A percentile compares a stretch with the other conserved stretches of the same genome.
These are phyloP conservation scores for Lissocephala sabroskyi DNA, from an alignment of 2,888 invertebrate genomes.

Conservation along the genomic window DNA sequence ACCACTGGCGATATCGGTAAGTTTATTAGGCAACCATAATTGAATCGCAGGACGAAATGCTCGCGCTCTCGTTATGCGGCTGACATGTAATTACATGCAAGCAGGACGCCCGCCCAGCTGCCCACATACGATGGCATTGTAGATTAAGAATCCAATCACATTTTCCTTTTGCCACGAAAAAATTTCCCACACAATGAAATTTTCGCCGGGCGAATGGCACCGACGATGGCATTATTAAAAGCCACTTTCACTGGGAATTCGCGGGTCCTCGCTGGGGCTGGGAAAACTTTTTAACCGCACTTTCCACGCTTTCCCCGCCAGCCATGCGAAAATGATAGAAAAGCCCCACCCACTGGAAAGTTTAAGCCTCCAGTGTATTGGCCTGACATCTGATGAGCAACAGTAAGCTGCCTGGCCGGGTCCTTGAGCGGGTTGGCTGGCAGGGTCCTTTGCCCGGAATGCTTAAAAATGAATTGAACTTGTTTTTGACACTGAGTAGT, in stretches of 20 bases:
- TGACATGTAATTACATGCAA: constrained; percentile 56
- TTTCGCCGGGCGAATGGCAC: not conserved
- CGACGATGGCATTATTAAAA: constrained; percentile 25
- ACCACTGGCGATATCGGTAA: constrained; percentile 78
- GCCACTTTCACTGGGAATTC: constrained; percentile 6
- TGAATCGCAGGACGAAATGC: constrained; percentile 19
- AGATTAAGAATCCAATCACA: no score
- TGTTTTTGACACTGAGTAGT: constrained; percentile 41
- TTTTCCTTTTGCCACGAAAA: no score
- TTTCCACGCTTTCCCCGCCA: constrained; percentile 24
- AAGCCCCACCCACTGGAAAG: constrained; percentile 26
- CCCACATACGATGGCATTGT: no score
- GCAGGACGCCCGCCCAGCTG: no score
- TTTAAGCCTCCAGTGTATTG: constrained; percentile 58
- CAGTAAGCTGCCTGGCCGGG: constrained; percentile 25
- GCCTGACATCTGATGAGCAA: constrained; percentile 63
- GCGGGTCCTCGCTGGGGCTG: constrained; percentile 41
- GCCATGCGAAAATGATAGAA: no score
- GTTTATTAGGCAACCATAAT: constrained; percentile 28
- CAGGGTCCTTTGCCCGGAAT: no score
- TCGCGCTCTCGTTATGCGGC: constrained; percentile 48
- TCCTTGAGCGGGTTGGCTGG: not conserved
- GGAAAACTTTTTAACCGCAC: constrained; percentile 49
- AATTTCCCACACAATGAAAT: not conserved
- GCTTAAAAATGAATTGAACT: constrained; percentile 58